A percentile compares a stretch with the other conserved stretches of the same genome.
Conservation (phyloP, 2,113 vertebrate genomes). For the Pantherophis guttatus region DNA sequence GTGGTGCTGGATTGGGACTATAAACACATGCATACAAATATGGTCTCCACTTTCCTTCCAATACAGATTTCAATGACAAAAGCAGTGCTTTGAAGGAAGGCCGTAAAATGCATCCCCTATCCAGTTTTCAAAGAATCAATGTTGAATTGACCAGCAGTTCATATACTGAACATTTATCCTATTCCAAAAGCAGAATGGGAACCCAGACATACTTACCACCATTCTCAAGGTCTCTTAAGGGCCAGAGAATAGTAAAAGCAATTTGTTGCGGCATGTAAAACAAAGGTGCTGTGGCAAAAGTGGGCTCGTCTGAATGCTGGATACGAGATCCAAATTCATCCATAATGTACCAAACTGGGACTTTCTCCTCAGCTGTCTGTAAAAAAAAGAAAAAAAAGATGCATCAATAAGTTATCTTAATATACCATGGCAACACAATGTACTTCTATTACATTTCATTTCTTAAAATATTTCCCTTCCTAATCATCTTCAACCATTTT, state of each 20-base stretch:
- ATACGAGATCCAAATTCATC: slow-evolving; percentile 94
- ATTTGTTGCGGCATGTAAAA: slow-evolving; percentile 79
- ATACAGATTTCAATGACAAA: not conserved
- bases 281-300: slow-evolving; percentile 84
- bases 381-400: not conserved
- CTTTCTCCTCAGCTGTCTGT: slow-evolving; percentile 82
- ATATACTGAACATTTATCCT: rapidly evolving
- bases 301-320: slow-evolving; percentile 84
- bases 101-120: not conserved
- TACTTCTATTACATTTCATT: not conserved
- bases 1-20: not conserved
- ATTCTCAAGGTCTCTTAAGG: slow-evolving; percentile 81
- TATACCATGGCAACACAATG: not conserved
- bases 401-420: not conserved
- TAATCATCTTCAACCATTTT: not conserved
- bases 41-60: not conserved
- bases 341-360: slow-evolving; percentile 96
- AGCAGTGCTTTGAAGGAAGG: no score
- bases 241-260: slow-evolving; percentile 90
- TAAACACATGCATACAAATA: not conserved
- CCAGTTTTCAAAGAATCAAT: not conserved
- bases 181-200: not conserved
- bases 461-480: not conserved
- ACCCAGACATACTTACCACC: slow-evolving; percentile 75
- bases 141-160: not conserved